These are phyloP conservation scores for Arenaria interpres DNA, from an alignment of 2,113 vertebrate genomes.

Conservation along the genomic window DNA sequence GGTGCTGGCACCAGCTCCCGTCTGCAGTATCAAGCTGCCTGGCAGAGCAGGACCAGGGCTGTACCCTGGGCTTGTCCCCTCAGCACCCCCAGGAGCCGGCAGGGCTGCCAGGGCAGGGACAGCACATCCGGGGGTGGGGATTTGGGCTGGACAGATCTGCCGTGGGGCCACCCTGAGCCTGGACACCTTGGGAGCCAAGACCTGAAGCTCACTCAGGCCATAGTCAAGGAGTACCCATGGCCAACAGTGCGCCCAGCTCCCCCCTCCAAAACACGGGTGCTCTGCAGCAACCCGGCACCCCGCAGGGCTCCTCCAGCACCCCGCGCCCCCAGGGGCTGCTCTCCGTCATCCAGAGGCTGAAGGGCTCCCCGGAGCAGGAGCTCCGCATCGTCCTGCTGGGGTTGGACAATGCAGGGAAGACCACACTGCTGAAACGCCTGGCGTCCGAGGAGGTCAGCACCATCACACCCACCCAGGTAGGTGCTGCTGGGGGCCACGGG, in stretches of 20 bases:
- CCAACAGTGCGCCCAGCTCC: neutral
- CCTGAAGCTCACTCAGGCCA: neutral
- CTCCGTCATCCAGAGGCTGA: slow-evolving; percentile 86
- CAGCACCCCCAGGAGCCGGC: neutral
- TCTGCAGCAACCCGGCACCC: rapidly evolving
- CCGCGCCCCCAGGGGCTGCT: slow-evolving; percentile 79
- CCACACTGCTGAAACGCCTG: slow-evolving; percentile 83
- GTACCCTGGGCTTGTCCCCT: rapidly evolving
- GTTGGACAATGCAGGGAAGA: slow-evolving; percentile 88
- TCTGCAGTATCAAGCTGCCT: neutral
- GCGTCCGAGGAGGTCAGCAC: slow-evolving; percentile 86
- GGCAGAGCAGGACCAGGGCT: neutral
- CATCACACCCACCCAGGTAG: slow-evolving; percentile 87
- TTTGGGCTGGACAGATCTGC: neutral
- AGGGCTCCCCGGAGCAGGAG: slow-evolving; percentile 81
- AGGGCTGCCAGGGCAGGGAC: neutral
- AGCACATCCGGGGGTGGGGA: rapidly evolving
- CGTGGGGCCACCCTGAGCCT: rapidly evolving
- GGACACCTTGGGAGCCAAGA: neutral
- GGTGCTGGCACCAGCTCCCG: rapidly evolving
- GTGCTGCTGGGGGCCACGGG: neutral
- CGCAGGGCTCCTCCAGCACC: neutral
- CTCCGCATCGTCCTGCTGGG: slow-evolving; percentile 86
- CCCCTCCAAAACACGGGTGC: neutral
- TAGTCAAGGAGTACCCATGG: neutral